Evolutionary conservation across 2,113 vertebrate genomes (phyloP).

Genomic region (Bothrops jararaca): DNA sequence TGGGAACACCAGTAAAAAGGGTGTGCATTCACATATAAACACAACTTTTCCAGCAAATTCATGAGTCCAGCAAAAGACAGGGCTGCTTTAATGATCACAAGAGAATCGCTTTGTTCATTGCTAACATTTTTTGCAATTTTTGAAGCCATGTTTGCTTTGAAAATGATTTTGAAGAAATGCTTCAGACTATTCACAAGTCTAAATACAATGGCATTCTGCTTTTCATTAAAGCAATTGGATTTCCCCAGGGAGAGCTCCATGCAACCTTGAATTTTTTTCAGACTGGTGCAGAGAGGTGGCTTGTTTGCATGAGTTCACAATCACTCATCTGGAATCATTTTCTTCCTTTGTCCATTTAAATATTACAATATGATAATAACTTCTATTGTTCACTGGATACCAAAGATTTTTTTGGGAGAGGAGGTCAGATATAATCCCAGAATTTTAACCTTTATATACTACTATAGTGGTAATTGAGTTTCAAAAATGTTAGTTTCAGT

Average conservation of each 20-base stretch:
- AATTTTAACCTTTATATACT: not conserved
- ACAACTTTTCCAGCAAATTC: not conserved
- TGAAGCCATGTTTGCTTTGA: not conserved
- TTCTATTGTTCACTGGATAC: not conserved
- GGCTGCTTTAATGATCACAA: not conserved
- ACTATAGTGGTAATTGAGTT: not conserved
- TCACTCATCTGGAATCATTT: not conserved
- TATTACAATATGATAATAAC: not conserved
- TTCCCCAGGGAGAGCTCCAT: not conserved
- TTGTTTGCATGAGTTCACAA: not conserved
- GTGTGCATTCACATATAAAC: not conserved
- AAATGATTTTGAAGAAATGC: not conserved
- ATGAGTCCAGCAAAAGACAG: not conserved
- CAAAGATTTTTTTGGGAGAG: not conserved
- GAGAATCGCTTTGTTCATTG: not conserved
- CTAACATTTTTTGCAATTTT: not conserved
- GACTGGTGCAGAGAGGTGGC: not conserved
- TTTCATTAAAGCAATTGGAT: not conserved
- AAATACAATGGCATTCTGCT: not conserved
- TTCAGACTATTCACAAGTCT: not conserved
- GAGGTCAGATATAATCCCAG: not conserved
- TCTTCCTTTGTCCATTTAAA: not conserved
- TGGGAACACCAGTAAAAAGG: not conserved
- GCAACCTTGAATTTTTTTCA: not conserved
- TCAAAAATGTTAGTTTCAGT: not conserved